Conservation (phyloP, 2,888 invertebrate genomes). For the Diarsia dahlii region DNA sequence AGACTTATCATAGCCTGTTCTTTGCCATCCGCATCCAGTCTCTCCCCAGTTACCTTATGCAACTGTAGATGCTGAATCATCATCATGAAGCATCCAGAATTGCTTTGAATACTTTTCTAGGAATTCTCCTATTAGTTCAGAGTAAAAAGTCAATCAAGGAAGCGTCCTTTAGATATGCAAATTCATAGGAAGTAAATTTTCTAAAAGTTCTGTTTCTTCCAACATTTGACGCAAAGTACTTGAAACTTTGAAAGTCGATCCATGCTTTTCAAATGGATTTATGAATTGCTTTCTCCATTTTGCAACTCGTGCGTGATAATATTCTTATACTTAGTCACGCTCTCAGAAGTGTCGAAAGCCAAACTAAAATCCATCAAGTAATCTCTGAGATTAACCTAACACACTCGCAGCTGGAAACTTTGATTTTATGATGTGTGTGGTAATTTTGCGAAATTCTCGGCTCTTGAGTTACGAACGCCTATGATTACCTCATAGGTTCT, state of each 20-base stretch:
- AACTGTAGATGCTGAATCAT: not conserved
- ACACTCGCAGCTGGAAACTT: conserved; percentile 47
- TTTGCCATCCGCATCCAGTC: conserved; percentile 12
- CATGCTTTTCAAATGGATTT: conserved; percentile 4
- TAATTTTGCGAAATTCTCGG: conserved; percentile 61
- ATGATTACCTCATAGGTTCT: conserved; percentile 62
- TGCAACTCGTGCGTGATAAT: conserved; percentile 11
- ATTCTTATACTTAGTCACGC: conserved; percentile 19
- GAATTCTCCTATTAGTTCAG: no score
- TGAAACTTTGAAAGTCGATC: not conserved
- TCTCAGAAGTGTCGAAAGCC: conserved; percentile 30
- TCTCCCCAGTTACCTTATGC: not conserved
- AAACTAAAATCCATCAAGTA: conserved; percentile 50
- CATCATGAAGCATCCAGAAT: not conserved
- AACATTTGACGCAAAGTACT: not conserved
- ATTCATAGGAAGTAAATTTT: no score
- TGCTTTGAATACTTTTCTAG: not conserved
- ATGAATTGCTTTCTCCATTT: conserved; percentile 8
- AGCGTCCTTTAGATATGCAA: no score
- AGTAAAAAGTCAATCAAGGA: no score
- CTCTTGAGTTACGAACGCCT: conserved; percentile 54
- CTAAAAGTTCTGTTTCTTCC: not conserved
- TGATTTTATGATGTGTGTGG: conserved; percentile 60
- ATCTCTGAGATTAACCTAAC: conserved; percentile 56
- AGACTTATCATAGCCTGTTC: conserved; percentile 18